Conservation (phyloP, 2,888 invertebrate genomes). For the Octodonta nipae region DNA sequence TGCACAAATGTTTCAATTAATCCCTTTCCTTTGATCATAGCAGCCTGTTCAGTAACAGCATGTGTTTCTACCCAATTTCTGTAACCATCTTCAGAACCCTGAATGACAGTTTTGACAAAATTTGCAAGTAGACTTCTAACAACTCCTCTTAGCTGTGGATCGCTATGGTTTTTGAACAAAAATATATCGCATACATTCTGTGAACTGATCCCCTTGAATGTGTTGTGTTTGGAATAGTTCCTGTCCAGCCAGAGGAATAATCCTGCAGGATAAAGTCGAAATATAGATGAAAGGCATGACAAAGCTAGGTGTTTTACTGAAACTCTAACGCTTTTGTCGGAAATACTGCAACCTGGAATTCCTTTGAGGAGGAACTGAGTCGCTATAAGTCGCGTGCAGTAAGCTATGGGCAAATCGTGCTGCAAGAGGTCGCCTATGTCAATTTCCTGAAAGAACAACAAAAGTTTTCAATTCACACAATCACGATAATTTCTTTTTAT, state of each 20-base stretch:
- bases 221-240: conserved; percentile 30
- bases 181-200: conserved; percentile 61
- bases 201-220: conserved; percentile 19
- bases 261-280: conserved; percentile 59
- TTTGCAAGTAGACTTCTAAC: conserved; percentile 53
- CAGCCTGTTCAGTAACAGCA: conserved; percentile 10
- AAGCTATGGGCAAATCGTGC: conserved; percentile 51
- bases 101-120: conserved; percentile 49
- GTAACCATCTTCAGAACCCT: conserved; percentile 44
- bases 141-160: conserved; percentile 70
- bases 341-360: conserved; percentile 40
- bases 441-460: conserved; percentile 36
- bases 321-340: conserved; percentile 68
- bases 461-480: neutral
- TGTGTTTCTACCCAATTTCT: conserved; percentile 38
- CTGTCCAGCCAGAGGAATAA: conserved; percentile 54
- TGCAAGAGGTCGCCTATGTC: conserved; percentile 56
- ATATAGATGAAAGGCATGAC: conserved; percentile 61
- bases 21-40: conserved; percentile 3
- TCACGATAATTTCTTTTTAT: too few species aligned
- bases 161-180: conserved; percentile 55
- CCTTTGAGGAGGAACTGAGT: conserved; percentile 63
- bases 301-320: conserved; percentile 83
- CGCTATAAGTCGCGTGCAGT: conserved; percentile 57
- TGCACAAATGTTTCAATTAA: conserved; percentile 17